phyloP scores from a whole-genome alignment of 1,140 invertebrate genomes.

The Sesamia nonagrioides region DNA sequence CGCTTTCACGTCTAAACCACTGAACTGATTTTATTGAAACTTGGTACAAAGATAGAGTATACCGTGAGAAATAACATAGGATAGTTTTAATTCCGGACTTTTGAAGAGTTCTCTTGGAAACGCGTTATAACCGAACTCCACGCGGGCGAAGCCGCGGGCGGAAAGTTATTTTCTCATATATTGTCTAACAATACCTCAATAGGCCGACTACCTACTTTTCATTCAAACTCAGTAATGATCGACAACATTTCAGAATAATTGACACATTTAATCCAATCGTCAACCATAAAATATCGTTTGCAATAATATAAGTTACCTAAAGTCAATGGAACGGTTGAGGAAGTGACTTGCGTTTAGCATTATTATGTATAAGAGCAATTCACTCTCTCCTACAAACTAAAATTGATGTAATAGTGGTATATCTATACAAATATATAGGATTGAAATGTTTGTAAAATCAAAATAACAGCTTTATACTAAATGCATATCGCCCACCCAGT shows the following conservation, averaged over 20 bases:
- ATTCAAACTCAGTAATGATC: slow-evolving; percentile 25
- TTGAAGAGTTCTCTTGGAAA: no score
- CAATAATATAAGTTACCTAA: background rate
- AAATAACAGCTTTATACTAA: no score
- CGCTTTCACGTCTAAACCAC: no score
- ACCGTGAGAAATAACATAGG: no score
- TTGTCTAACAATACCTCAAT: background rate
- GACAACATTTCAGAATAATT: slow-evolving; percentile 21
- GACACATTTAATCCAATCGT: slow-evolving; percentile 4
- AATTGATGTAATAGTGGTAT: slow-evolving; percentile 16
- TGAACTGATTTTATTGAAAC: no score
- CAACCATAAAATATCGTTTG: background rate
- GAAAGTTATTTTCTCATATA: background rate
- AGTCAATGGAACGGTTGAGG: background rate
- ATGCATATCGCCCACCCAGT: no score
- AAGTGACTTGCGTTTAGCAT: slow-evolving; percentile 36
- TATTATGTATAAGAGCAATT: slow-evolving; percentile 4
- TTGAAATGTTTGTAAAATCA: no score
- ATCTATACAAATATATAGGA: no score
- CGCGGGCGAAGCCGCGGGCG: no score
- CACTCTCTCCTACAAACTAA: background rate
- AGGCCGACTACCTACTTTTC: background rate
- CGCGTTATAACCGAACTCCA: no score
- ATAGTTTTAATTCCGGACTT: no score
- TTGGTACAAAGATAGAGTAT: no score